Conservation (phyloP, 2,888 invertebrate genomes). For the Pseudoips prasinana region DNA sequence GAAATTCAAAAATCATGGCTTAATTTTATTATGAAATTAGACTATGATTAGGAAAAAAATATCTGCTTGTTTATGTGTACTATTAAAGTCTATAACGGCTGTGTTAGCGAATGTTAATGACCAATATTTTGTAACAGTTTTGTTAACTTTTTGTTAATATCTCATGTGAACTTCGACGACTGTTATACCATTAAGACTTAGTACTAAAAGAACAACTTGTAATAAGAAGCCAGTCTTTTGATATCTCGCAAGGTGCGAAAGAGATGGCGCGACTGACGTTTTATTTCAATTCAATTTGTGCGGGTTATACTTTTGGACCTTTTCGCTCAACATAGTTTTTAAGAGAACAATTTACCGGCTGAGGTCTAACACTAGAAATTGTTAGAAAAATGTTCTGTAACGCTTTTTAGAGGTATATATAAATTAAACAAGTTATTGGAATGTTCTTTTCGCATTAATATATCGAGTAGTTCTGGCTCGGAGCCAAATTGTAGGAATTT, state of each 20-base stretch:
- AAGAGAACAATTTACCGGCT: constrained; percentile 29
- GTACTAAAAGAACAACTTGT: too few relatives aligned
- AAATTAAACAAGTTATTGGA: constrained; percentile 25
- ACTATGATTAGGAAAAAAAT: constrained; percentile 1
- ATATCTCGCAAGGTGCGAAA: too few relatives aligned
- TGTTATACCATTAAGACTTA: constrained; percentile 24
- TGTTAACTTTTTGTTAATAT: constrained; percentile 29
- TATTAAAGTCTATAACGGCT: constrained; percentile 29
- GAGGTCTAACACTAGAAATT: constrained; percentile 25
- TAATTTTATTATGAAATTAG: too few relatives aligned
- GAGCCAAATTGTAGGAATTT: constrained; percentile 37
- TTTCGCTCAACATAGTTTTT: constrained; percentile 61
- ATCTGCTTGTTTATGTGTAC: constrained; percentile 10
- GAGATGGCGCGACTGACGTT: too few relatives aligned
- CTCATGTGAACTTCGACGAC: constrained; percentile 30
- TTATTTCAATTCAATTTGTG: too few relatives aligned
- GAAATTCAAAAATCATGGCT: not conserved
- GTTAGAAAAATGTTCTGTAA: constrained; percentile 16
- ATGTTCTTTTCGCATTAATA: constrained; percentile 27
- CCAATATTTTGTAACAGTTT: constrained; percentile 35
- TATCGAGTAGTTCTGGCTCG: constrained; percentile 30
- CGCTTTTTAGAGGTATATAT: constrained; percentile 35
- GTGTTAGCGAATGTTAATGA: constrained; percentile 35
- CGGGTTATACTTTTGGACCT: constrained; percentile 40
- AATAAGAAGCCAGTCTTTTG: too few relatives aligned